phyloP scores from a whole-genome alignment of 2,113 vertebrate species.

The Sciurus niger region DNA sequence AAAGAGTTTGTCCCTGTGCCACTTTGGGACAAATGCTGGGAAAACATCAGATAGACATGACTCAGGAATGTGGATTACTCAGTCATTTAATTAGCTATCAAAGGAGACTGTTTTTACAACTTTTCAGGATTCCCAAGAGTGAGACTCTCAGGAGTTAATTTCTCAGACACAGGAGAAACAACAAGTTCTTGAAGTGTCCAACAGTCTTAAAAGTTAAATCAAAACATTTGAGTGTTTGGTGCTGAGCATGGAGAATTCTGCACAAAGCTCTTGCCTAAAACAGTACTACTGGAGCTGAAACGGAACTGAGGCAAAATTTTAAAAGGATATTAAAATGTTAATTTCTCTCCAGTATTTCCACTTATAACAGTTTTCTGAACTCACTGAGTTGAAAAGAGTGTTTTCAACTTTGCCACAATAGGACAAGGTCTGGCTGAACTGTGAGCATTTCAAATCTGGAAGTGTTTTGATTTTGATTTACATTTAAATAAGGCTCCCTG shows the following conservation, averaged over 20 bases:
- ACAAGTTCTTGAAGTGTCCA: conserved; percentile 11
- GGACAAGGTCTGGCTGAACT: conserved; percentile 34
- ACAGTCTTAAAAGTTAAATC: conserved; percentile 69
- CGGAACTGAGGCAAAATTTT: conserved; percentile 37
- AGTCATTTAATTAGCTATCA: conserved; percentile 40
- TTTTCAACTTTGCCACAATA: conserved; percentile 65
- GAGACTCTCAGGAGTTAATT: conserved; percentile 30
- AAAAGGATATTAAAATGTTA: conserved; percentile 81
- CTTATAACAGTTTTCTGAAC: conserved; percentile 72
- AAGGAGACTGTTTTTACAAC: conserved; percentile 27
- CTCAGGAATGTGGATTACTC: conserved; percentile 2
- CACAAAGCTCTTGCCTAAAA: conserved; percentile 11
- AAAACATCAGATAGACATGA: not conserved
- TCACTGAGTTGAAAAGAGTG: conserved; percentile 73
- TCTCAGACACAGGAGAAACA: conserved; percentile 60
- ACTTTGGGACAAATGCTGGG: conserved; percentile 19
- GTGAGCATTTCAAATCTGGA: conserved; percentile 69
- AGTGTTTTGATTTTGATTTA: conserved; percentile 79
- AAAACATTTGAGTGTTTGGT: conserved; percentile 63
- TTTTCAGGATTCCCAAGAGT: conserved; percentile 38
- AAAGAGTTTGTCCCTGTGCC: not conserved
- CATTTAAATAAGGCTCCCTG: conserved; percentile 72
- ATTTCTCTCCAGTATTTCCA: conserved; percentile 65
- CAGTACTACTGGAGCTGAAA: conserved; percentile 67
- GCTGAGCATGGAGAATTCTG: conserved; percentile 1